Evolutionary conservation across 2,888 invertebrate species (phyloP), one percentile per base, ranked within the genome.

Genomic region (Calliopum simillimum): DNA sequence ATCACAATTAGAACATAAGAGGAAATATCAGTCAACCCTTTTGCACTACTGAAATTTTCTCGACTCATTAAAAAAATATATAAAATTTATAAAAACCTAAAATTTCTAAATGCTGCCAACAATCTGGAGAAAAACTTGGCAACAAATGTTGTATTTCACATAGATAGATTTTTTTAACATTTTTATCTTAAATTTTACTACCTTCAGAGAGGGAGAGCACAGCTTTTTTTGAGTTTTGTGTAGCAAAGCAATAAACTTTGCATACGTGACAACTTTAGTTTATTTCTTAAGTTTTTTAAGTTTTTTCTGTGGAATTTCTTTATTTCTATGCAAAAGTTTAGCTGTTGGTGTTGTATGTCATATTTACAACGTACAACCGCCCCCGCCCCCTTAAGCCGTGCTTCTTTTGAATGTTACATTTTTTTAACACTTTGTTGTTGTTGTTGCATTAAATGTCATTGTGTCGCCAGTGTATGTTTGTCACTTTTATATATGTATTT

Each of bases 231-330:
- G 1, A 4, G 33, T 4, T 14, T 33, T 6, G 53, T 16, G 23
- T 55, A 41, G 55, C 46, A 47, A 33, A 13, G 63, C 62, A 53
- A 80, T 80, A 80, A 80, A 80, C 80, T 78, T 77, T 77, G 79
- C 80, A 78, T 81, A 80, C 81, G 81, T 81, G 81, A 81, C 79
- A 80, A 79, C 77, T 79, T 80, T 78, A 78, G 78, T 79, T 81
- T 80, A 80, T 80, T 79, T 79, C 79, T 76, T 76, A 72, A 79
- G 76, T 76, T 76, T 76, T 76, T 70, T 71, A 74, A 68, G 33
- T 56, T 8, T 62, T 21, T 63, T 46, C 16, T 49, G 56, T 2
- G 11, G 5, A 6, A 11, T 43, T 44, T 6, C 23, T 43, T 33
- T 14, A 44, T 5, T 41, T 23, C n/a, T 21, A 8, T 33, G 8